Base-by-base conservation (phyloP, 2,113 vertebrate genomes). In the Eretmochelys imbricata region DNA sequence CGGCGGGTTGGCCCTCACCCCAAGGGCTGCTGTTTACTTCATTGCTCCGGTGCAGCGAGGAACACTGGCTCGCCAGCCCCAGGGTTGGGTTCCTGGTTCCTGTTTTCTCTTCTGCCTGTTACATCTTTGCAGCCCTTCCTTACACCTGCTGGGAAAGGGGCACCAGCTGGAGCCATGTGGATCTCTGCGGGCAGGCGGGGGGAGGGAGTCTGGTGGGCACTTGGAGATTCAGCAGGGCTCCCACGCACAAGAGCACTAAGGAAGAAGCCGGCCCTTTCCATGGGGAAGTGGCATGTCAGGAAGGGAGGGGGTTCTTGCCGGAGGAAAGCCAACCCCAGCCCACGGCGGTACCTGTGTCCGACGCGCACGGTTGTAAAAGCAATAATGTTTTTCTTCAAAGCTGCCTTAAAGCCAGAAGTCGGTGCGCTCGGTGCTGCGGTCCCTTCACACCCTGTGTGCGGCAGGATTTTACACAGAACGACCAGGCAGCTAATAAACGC, bases 311-410 rank as follows among this genome's bases (percentile, higher is more conserved):
- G 54, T 10, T 54, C 25, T 25, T 4, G 55, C 11, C 27, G 24
- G n/a, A 42, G 53, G 55, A 27, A 8, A 49, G 55, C 9, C 11
- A 19, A 22, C 22, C 3, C 22, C 8, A 20, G n/a, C 49, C 19
- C 19, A 8, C 3, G 2, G 7, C 20, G 12, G 25, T 3, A 7
- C 9, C 14, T 24, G 62, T 38, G 35, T 10, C 10, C 17, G 2
- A 38, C 35, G 38, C 38, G 8, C 35, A 48, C 6, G 9, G 57
- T 8, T 54, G 42, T 38, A 42, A 49, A 35, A 83, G 80, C 80
- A 49, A 76, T 27, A 19, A 46, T 8, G 13, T 53, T 29, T 10
- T 80, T 51, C 78, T 50, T 80, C 79, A 38, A 69, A 69, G 49
- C 29, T 80, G 79, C 79, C 79, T 80, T 80, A 80, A 50, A 51